These are phyloP conservation scores for Volucella zonaria DNA, from an alignment of 2,888 invertebrate genomes.

Conservation along the genomic window DNA sequence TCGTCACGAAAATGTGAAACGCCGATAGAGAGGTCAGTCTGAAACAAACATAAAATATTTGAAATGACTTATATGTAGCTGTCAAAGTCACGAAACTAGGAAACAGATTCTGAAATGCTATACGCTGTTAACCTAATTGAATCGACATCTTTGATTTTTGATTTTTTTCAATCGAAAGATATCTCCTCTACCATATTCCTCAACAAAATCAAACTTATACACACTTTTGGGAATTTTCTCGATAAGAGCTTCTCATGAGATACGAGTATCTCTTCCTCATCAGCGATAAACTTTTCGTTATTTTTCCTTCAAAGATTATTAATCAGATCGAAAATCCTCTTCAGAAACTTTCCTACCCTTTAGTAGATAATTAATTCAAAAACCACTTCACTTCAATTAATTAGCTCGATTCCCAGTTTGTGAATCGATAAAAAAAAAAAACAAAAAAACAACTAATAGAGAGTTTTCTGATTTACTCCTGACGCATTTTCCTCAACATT, in stretches of 20 bases:
- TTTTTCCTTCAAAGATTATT: conserved; percentile 16
- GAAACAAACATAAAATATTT: too few relatives aligned
- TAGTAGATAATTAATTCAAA: conserved; percentile 32
- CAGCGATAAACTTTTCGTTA: too few relatives aligned
- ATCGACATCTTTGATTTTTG: not conserved
- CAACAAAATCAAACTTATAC: not conserved
- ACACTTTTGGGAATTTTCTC: not conserved
- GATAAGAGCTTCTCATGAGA: not conserved
- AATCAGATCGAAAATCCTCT: conserved; percentile 23
- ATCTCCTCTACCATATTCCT: not conserved
- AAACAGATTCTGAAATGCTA: too few relatives aligned
- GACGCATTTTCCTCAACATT: not conserved
- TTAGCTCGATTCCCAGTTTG: conserved; percentile 34
- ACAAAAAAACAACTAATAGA: not conserved
- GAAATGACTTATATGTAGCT: too few relatives aligned
- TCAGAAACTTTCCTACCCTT: not conserved
- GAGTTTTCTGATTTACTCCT: conserved; percentile 2
- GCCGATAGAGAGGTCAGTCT: too few relatives aligned
- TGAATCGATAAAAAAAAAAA: conserved; percentile 8
- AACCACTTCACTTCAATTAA: conserved; percentile 55
- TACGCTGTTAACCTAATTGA: too few relatives aligned
- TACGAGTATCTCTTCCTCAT: not conserved
- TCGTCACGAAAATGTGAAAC: too few relatives aligned
- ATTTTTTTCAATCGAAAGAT: conserved; percentile 5
- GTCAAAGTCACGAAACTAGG: not conserved